Conservation (phyloP, 1,140 invertebrate genomes). For the Zeugodacus cucurbitae region DNA sequence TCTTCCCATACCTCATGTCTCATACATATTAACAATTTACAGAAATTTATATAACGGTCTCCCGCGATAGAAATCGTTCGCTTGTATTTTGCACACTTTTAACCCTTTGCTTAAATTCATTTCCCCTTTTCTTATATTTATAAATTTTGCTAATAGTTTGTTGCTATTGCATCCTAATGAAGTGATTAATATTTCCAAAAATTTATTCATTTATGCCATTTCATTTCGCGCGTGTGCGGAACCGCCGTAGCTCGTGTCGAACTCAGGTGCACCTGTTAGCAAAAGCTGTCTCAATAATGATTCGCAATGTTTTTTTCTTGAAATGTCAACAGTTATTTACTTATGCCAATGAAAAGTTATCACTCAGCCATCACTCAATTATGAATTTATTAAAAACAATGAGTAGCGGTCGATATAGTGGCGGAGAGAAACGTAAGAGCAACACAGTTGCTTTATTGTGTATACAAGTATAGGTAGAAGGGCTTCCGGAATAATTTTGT, state of each 20-base stretch:
- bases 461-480: not conserved
- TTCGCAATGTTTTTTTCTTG: not conserved
- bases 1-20: not conserved
- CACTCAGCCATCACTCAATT: not conserved
- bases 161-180: not conserved
- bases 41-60: not conserved
- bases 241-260: not conserved
- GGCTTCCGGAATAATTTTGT: not conserved
- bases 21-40: no score
- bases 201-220: slow-evolving; percentile 16
- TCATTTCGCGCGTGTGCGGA: not conserved
- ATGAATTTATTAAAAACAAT: not conserved
- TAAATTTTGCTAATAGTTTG: not conserved
- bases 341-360: not conserved
- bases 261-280: not conserved
- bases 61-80: not conserved
- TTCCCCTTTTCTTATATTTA: not conserved
- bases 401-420: not conserved
- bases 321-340: not conserved
- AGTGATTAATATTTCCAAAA: not conserved
- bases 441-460: not conserved
- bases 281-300: not conserved
- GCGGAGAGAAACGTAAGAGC: not conserved
- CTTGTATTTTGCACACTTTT: not conserved
- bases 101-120: not conserved